A percentile compares a stretch with the other conserved stretches of the same genome.
Evolutionary conservation across 2,113 vertebrate species (phyloP).

Genomic region (Haemorhous mexicanus): DNA sequence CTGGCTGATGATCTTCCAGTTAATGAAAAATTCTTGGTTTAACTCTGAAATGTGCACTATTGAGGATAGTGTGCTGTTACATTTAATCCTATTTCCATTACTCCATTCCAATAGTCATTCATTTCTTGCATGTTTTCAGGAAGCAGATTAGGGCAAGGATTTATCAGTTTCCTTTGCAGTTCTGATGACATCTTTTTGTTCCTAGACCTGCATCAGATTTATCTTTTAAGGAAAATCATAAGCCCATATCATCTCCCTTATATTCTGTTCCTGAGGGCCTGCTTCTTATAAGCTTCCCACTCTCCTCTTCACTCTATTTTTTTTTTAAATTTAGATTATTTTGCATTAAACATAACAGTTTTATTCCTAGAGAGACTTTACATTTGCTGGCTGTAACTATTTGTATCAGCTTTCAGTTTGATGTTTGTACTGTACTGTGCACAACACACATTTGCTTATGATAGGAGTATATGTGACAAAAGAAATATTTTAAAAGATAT

Average conservation of each 20-base stretch:
- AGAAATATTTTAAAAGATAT: not conserved
- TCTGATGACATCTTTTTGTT: not conserved
- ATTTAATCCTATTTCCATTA: not conserved
- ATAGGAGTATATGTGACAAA: not conserved
- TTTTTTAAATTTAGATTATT: not conserved
- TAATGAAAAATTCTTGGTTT: not conserved
- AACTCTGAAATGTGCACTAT: not conserved
- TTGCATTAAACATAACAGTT: not conserved
- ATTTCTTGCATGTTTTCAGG: not conserved
- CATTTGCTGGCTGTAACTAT: not conserved
- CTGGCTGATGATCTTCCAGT: not conserved
- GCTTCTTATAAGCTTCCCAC: not conserved
- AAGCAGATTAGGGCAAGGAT: not conserved
- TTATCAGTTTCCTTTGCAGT: not conserved
- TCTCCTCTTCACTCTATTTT: not conserved
- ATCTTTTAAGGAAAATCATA: not conserved
- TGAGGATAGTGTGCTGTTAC: not conserved
- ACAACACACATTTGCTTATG: not conserved
- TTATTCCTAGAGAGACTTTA: not conserved
- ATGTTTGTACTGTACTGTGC: not conserved
- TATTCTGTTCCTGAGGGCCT: not conserved
- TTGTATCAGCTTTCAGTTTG: not conserved
- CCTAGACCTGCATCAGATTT: not conserved
- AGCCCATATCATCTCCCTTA: not conserved
- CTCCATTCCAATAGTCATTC: not conserved